phyloP scores from a whole-genome alignment of 2,888 invertebrate species.

The Trachelus tabidus region DNA sequence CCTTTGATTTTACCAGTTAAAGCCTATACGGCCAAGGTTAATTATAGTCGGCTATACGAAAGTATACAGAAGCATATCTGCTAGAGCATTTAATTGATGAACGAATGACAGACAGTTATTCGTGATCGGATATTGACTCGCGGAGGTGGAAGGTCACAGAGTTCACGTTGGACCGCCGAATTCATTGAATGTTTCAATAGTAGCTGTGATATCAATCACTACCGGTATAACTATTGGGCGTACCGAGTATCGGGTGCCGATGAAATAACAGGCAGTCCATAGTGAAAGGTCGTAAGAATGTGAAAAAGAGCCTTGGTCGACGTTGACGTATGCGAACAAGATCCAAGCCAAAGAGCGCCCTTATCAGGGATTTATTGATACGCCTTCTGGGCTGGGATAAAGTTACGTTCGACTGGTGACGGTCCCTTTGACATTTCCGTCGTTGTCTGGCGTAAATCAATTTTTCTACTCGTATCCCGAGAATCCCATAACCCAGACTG shows the following conservation, averaged over 20 bases:
- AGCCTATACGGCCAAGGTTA: neutral
- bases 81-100: neutral
- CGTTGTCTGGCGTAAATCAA: neutral
- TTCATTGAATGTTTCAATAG: slow-evolving; percentile 1
- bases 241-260: neutral
- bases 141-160: neutral
- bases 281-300: slow-evolving; percentile 6
- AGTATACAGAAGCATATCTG: neutral
- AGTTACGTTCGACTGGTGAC: neutral
- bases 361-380: slow-evolving; percentile 20
- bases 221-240: neutral
- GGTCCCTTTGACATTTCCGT: neutral
- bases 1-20: neutral
- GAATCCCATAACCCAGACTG: neutral
- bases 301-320: slow-evolving; percentile 11
- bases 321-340: slow-evolving; percentile 27
- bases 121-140: neutral
- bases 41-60: neutral
- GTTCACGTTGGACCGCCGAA: neutral
- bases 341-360: slow-evolving; percentile 7
- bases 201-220: neutral
- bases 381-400: slow-evolving; percentile 8
- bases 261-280: neutral
- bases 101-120: neutral
- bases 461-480: neutral